These are phyloP conservation scores for Dendrophyllia cribrosa DNA, from an alignment of 64 coral and sea anemone genomes.

Conservation along the genomic window DNA sequence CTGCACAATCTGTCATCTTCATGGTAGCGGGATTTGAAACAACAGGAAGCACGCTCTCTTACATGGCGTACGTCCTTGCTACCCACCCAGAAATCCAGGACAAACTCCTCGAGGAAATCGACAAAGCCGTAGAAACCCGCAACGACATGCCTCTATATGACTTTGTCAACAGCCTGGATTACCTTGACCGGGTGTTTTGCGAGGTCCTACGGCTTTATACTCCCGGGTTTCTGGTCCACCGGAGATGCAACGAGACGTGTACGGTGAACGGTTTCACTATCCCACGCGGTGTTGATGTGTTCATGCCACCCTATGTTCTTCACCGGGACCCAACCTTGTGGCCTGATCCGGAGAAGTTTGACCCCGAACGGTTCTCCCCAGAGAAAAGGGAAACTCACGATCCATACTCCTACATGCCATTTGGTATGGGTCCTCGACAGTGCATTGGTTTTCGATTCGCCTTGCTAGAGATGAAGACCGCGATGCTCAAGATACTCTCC, in stretches of 20 bases:
- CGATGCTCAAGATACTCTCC: constrained; percentile 1
- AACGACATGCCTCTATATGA: constrained; percentile 11
- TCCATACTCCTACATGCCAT: constrained; percentile 25
- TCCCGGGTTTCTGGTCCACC: constrained; percentile 15
- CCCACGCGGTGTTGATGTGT: constrained; percentile 2
- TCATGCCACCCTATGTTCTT: constrained; percentile 6
- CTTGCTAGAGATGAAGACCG: constrained; percentile 28
- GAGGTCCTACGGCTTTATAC: constrained; percentile 27
- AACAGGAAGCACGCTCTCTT: constrained; percentile 23
- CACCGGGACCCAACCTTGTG: constrained; percentile 3
- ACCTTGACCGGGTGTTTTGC: constrained; percentile 20
- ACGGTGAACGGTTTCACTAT: neutral
- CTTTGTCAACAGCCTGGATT: constrained; percentile 6
- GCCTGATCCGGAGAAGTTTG: constrained; percentile 16
- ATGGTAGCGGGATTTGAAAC: constrained; percentile 41
- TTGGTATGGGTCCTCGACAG: constrained; percentile 25
- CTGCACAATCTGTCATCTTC: constrained; percentile 23
- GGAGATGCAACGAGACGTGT: constrained; percentile 8
- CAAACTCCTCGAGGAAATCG: constrained; percentile 19
- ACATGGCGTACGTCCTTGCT: neutral
- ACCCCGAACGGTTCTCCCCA: constrained; percentile 20
- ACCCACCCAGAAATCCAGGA: constrained; percentile 18
- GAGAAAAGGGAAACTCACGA: neutral
- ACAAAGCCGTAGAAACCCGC: constrained; percentile 7
- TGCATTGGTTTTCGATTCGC: constrained; percentile 34